Evolutionary conservation across 2,888 invertebrate species (phyloP), one percentile per base, ranked within the genome.

Genomic region (Cylloceria caligata): DNA sequence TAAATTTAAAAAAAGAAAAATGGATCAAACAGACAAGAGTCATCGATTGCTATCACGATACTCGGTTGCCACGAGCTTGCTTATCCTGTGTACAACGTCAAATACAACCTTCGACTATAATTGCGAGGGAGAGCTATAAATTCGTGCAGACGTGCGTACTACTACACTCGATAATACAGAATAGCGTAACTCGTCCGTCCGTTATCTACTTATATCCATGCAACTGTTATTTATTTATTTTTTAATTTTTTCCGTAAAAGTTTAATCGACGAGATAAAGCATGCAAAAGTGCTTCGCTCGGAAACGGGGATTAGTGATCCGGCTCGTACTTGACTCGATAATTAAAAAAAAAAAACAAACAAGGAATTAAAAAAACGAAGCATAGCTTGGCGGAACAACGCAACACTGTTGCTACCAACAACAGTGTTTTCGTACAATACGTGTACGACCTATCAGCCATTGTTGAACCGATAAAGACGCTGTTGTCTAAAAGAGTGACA

Each of bases 151-250:
- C 49, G 67, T 68, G 21, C 73, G 19, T 47, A 19, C 21, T 27
- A 73, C 30, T 49, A 42, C 13, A 69, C 72, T 72, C 55, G 24
- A 34, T 57, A 13, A 21, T 16, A n/a, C 49, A 24, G 73, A 79
- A 11, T 73, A 49, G 39, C 72, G 72, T 45, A n/a, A 67, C 19
- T 73, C 39, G 49, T 78, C 47, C 65, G 47, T 57, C 67, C 19
- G 36, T 73, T 57, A 67, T 73, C 79, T 67, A 67, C 79, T 79
- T 72, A 79, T 79, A 67, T 72, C 73, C 73, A 52, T 74, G 68
- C 69, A 64, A 11, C 11, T 45, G 60, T 30, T 47, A 3, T 52
- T 19, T 27, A 13, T 36, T n/a, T n/a, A n/a, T n/a, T n/a, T n/a
- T n/a, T n/a, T n/a, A n/a, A n/a, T 34, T 62, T 60, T 42, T 34